Evolutionary conservation across 1,140 invertebrate species (phyloP), one percentile per base, ranked within the genome.

Genomic region (Melanaphis sacchari): DNA sequence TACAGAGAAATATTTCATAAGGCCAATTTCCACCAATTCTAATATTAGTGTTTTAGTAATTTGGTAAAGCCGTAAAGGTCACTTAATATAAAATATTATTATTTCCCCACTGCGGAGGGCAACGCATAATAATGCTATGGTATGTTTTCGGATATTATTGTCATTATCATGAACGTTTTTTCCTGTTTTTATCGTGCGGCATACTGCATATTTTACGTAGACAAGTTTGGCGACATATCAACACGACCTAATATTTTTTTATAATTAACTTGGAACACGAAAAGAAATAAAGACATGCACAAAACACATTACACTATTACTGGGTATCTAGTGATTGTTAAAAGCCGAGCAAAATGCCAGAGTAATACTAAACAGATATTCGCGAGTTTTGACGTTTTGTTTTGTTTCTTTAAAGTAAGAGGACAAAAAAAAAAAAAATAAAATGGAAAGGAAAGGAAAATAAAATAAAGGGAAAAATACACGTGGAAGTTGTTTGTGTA

Each of bases 401-500:
- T 36, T 52, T 52, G 18, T 22, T 49, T 36, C 22, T 38, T 52
- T n/a, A 31, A 31, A 49, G 36, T 31, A 52, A 38, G 36, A 89
- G 43, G 46, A 49, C 31, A 21, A 46, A 41, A 38, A 88, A 66
- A 43, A 43, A 18, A 90, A 43, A 54, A 52, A 81, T 8, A 81
- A 91, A 76, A 92, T 43, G 24, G 46, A 24, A 89, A 36, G 24
- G 46, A 24, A 89, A 36, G 21, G 88, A 89, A 82, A 82, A 46
- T 36, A 82, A 92, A 92, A 43, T 82, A 82, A 82, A 49, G 59
- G 22, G 43, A 26, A 82, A 82, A 92, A 92, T 46, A 43, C 59
- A 92, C 90, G 46, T 46, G n/a, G 31, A 91, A 46, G 43, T 92
- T 81, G 90, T 92, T 91, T 82, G 90, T 92, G 90, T 82, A 92